Evolutionary conservation across 2,888 invertebrate genomes (phyloP).

Genomic region (Chrysina gloriosa): DNA sequence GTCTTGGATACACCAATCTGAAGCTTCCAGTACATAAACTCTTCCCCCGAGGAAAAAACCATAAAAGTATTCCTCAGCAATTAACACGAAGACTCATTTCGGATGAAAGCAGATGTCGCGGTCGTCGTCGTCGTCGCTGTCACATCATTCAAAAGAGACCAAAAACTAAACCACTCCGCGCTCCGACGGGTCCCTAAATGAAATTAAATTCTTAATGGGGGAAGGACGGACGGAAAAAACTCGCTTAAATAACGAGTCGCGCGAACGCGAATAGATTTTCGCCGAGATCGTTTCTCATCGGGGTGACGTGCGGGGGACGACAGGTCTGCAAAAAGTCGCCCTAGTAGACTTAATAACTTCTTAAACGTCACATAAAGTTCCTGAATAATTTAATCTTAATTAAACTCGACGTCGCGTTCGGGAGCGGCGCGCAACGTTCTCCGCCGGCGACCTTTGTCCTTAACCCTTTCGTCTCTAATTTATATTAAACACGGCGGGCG

Average conservation of each 20-base stretch:
- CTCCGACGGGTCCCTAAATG: not conserved
- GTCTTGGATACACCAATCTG: too few species aligned
- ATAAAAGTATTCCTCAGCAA: too few species aligned
- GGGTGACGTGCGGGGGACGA: not conserved
- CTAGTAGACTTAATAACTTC: conserved; percentile 33
- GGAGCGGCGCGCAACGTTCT: conserved; percentile 3
- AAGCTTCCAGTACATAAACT: too few species aligned
- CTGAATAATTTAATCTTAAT: conserved; percentile 40
- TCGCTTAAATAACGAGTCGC: not conserved
- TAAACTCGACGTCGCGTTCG: conserved; percentile 25
- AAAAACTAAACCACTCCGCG: not conserved
- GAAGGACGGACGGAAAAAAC: not conserved
- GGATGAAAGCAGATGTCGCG: too few species aligned
- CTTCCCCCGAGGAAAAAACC: too few species aligned
- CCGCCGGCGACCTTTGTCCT: conserved; percentile 23
- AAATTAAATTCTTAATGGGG: conserved; percentile 1
- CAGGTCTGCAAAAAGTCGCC: conserved; percentile 10
- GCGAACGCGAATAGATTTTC: conserved; percentile 13
- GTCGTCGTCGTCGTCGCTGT: too few species aligned
- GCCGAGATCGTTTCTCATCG: conserved; percentile 9
- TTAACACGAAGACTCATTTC: too few species aligned
- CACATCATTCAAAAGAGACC: too few species aligned
- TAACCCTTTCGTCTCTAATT: not conserved
- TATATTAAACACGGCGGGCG: conserved; percentile 2
- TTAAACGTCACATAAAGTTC: conserved; percentile 35